A percentile compares a stretch with the other conserved stretches of the same genome.
Evolutionary conservation across 2,888 invertebrate species (phyloP).

Genomic region (Fabriciana adippe): DNA sequence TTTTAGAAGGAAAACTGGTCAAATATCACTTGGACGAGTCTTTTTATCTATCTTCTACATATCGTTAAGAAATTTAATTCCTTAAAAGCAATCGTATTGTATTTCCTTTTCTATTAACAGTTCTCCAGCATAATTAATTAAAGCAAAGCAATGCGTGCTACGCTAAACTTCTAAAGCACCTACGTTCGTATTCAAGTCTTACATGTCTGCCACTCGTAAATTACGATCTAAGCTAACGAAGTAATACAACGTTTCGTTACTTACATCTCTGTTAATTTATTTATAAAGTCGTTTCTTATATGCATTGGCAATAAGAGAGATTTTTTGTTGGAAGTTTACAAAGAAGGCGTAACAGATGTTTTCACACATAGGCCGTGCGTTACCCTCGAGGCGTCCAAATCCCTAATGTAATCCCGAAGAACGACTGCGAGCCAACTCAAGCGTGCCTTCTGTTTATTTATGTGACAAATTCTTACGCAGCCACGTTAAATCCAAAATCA

Average conservation of each 20-base stretch:
- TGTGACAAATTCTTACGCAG: constrained; percentile 78
- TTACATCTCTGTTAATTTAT: constrained; percentile 25
- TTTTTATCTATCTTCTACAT: neutral
- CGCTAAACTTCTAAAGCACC: constrained; percentile 14
- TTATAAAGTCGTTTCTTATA: constrained; percentile 28
- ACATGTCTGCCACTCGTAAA: constrained; percentile 27
- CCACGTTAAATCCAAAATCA: constrained; percentile 69
- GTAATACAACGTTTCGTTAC: constrained; percentile 28
- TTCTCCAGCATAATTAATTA: constrained; percentile 19
- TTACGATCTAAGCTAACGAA: constrained; percentile 25
- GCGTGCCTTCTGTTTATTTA: constrained; percentile 77
- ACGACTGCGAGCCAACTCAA: constrained; percentile 72
- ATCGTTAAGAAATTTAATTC: neutral
- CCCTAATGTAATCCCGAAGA: constrained; percentile 76
- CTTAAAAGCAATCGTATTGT: neutral
- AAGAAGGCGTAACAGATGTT: constrained; percentile 77
- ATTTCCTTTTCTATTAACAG: constrained; percentile 6
- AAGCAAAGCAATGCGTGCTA: constrained; percentile 23
- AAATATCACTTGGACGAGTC: neutral
- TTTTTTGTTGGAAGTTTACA: constrained; percentile 59
- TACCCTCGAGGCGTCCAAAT: constrained; percentile 63
- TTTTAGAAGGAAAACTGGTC: no score
- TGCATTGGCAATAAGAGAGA: constrained; percentile 38
- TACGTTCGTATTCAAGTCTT: constrained; percentile 17
- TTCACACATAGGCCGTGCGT: constrained; percentile 65